Conservation (phyloP, 2,113 vertebrate species). For the Numida meleagris region DNA sequence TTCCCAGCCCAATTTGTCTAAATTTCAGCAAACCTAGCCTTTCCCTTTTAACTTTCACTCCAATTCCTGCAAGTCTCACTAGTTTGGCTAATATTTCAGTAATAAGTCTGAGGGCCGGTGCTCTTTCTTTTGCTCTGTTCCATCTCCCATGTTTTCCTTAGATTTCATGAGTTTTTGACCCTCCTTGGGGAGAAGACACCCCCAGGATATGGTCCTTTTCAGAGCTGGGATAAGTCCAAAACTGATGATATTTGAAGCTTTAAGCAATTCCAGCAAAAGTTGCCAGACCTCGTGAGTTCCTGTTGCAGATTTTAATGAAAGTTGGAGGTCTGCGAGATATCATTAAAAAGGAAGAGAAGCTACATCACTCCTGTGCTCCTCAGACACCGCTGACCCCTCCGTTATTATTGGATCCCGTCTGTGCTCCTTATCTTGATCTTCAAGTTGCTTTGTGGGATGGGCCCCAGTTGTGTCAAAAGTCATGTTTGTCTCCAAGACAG, state of each 20-base stretch:
- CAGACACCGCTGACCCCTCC: background rate
- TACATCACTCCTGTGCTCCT: background rate
- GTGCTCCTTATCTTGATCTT: conserved; percentile 67
- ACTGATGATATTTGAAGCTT: conserved; percentile 2
- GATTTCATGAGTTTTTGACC: conserved; percentile 26
- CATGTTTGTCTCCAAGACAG: conserved; percentile 52
- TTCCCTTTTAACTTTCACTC: conserved; percentile 39
- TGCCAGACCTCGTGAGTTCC: conserved; percentile 2
- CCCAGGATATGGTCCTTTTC: background rate
- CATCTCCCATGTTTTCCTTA: background rate
- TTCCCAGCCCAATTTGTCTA: background rate
- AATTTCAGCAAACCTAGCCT: conserved; percentile 30
- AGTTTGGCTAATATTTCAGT: conserved; percentile 45
- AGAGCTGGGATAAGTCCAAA: background rate
- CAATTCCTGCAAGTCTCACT: background rate
- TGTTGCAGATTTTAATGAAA: conserved; percentile 39
- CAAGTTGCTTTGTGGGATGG: conserved; percentile 56
- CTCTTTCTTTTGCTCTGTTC: fast-evolving
- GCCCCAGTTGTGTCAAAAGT: conserved; percentile 58
- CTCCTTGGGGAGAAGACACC: background rate
- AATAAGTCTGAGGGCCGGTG: background rate
- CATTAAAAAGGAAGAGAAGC: conserved; percentile 31
- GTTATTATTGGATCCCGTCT: conserved; percentile 18
- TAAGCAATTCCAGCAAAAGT: conserved; percentile 7
- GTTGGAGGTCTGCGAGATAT: conserved; percentile 33